Conservation (phyloP, 2,888 invertebrate species). For the Catotricha subobsoleta region DNA sequence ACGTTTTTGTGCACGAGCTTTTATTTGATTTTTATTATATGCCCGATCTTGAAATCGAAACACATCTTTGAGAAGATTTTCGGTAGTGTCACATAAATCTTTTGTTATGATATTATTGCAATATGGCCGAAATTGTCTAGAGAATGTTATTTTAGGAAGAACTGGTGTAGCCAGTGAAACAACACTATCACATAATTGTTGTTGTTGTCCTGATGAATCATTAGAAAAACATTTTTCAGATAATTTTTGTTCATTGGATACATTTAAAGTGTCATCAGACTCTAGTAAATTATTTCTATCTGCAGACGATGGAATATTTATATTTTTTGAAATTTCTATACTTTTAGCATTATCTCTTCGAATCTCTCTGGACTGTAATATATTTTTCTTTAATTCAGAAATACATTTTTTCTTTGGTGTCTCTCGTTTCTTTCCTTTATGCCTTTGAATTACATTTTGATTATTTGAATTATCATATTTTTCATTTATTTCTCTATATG, state of each 20-base stretch:
- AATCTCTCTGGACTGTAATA: background rate
- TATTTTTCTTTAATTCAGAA: background rate
- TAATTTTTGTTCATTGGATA: too few relatives aligned
- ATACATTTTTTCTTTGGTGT: background rate
- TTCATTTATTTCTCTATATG: too few relatives aligned
- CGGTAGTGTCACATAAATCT: conserved; percentile 33
- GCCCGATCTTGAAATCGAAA: conserved; percentile 42
- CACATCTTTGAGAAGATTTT: conserved; percentile 34
- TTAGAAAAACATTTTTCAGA: background rate
- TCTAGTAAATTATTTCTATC: too few relatives aligned
- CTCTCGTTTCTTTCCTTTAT: conserved; percentile 2
- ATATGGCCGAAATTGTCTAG: too few relatives aligned
- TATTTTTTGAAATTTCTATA: background rate
- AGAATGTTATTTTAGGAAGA: background rate
- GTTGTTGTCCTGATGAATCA: background rate
- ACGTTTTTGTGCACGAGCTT: conserved; percentile 36
- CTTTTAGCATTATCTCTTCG: background rate
- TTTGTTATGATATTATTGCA: conserved; percentile 41
- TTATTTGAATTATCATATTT: too few relatives aligned
- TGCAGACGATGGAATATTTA: background rate
- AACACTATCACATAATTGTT: background rate
- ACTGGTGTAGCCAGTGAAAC: background rate
- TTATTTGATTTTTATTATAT: conserved; percentile 38
- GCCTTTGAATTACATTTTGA: background rate
- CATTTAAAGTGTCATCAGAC: too few relatives aligned